These are phyloP conservation scores for Elysia crispata DNA, from an alignment of 2,888 invertebrate species.

Conservation along the genomic window DNA sequence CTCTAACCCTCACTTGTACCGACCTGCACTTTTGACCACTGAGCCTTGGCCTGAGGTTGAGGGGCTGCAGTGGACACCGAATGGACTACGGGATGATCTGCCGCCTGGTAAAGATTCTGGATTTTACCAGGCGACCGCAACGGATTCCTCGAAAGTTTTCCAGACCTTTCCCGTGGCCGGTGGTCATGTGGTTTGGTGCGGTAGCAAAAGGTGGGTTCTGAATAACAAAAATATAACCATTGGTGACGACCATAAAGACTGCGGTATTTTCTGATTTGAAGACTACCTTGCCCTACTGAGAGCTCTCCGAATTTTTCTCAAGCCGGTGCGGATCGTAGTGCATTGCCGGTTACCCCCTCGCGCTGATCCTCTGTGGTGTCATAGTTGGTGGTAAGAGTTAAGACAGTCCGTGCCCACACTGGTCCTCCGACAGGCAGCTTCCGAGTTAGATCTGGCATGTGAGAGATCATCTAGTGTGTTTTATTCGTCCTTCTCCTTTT, in stretches of 20 bases:
- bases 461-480: no score
- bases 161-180: not conserved
- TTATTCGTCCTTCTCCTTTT: no score
- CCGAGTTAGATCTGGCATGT: no score
- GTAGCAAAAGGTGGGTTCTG: not conserved
- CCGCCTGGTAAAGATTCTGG: not conserved
- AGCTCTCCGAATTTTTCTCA: conserved; percentile 24
- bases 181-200: conserved; percentile 47
- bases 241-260: no score
- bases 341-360: conserved; percentile 36
- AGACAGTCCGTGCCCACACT: conserved; percentile 39
- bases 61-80: not conserved
- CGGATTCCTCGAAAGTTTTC: not conserved
- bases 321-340: conserved; percentile 41
- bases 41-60: not conserved
- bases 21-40: not conserved
- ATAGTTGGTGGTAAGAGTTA: conserved; percentile 47
- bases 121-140: not conserved
- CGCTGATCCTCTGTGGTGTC: conserved; percentile 33
- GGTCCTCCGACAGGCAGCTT: not conserved
- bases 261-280: conserved; percentile 23
- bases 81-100: not conserved
- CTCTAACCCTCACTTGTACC: no score
- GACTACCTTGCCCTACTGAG: conserved; percentile 20
- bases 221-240: conserved; percentile 17